phyloP scores from a whole-genome alignment of 2,888 invertebrate species.

The Boloria euphrosyne region DNA sequence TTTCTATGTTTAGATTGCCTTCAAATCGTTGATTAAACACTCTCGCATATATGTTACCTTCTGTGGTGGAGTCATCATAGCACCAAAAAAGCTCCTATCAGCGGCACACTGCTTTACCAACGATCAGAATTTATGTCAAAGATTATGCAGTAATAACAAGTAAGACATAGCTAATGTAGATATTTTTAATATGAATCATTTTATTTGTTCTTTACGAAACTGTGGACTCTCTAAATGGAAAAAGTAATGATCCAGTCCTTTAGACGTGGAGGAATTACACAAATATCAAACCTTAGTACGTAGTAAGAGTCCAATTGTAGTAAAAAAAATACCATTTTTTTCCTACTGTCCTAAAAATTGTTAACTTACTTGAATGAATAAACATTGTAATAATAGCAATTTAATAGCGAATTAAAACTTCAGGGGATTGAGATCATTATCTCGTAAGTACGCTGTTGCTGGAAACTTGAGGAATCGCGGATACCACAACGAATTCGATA shows the following conservation, averaged over 20 bases:
- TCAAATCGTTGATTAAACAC: constrained; percentile 45
- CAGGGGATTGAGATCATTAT: constrained; percentile 32
- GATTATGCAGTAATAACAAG: constrained; percentile 36
- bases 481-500: constrained; percentile 35
- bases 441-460: constrained; percentile 51
- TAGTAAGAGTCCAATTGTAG: no score
- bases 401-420: neutral
- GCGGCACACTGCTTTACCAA: constrained; percentile 63
- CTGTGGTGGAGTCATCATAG: constrained; percentile 59
- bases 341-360: no score
- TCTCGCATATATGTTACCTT: constrained; percentile 46
- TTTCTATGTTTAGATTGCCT: constrained; percentile 51
- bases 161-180: constrained; percentile 20
- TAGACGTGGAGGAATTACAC: no score
- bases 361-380: no score
- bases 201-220: neutral
- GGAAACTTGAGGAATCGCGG: constrained; percentile 51
- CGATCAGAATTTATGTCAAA: constrained; percentile 36
- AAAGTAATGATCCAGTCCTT: no score
- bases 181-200: neutral
- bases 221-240: no score
- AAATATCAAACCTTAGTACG: no score
- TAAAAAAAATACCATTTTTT: no score
- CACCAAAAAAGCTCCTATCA: constrained; percentile 50
- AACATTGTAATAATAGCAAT: neutral